Conservation (phyloP, 2,113 vertebrate species). For the Phrynocephalus versicolor region DNA sequence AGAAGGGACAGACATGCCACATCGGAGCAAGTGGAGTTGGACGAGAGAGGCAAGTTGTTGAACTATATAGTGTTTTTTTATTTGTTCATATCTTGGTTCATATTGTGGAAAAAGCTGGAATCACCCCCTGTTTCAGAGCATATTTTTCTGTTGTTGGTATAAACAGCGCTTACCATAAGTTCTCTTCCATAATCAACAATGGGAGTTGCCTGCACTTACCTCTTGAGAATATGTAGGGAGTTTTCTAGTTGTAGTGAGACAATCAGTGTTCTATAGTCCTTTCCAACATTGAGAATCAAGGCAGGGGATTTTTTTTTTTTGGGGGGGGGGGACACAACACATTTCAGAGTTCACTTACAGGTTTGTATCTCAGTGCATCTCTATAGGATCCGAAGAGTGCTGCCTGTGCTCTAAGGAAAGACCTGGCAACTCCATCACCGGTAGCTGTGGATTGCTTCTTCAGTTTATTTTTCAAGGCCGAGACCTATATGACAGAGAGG, state of each 20-base stretch:
- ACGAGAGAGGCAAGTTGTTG: too few species aligned
- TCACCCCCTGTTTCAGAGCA: too few species aligned
- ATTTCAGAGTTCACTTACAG: conserved; percentile 80
- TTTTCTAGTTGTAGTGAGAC: conserved; percentile 15
- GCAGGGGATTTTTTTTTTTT: too few species aligned
- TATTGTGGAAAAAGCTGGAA: not conserved
- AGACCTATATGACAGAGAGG: conserved; percentile 86
- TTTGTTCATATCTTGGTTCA: not conserved
- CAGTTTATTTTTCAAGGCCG: conserved; percentile 94
- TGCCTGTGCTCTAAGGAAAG: conserved; percentile 92
- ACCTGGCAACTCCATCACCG: conserved; percentile 89
- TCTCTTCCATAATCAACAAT: not conserved
- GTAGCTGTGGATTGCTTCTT: conserved; percentile 98
- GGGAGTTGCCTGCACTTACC: not conserved
- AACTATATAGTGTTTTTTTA: not conserved
- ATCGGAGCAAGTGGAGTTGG: not conserved
- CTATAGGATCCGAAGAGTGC: conserved; percentile 95
- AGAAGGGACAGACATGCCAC: not conserved
- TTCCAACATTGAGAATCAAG: not conserved
- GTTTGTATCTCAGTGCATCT: conserved; percentile 95
- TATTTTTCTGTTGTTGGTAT: not conserved
- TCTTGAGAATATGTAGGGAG: not conserved
- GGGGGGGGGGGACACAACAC: not conserved
- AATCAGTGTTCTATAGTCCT: not conserved
- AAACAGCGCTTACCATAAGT: not conserved